phyloP scores from a whole-genome alignment of 2,113 vertebrate species.

The Petaurus breviceps region DNA sequence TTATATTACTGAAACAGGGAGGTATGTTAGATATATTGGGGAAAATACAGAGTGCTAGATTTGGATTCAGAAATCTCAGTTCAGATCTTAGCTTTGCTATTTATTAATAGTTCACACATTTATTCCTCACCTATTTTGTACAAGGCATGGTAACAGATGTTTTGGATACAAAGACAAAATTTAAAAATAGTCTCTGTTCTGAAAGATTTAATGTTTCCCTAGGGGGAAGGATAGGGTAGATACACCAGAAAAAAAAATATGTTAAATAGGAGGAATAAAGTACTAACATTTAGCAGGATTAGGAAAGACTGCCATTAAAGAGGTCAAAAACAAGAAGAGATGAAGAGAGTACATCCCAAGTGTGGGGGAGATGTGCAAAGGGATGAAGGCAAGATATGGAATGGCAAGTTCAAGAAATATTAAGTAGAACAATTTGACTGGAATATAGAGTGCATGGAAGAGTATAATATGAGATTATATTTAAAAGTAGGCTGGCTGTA shows the following conservation, averaged over 20 bases:
- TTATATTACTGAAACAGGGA: background rate
- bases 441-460: background rate
- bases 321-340: background rate
- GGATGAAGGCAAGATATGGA: background rate
- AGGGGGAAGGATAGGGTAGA: background rate
- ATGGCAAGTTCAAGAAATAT: background rate
- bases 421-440: background rate
- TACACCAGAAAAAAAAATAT: background rate
- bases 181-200: background rate
- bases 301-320: background rate
- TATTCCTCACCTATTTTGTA: background rate
- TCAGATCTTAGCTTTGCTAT: background rate
- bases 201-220: background rate
- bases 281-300: background rate
- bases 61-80: background rate
- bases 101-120: background rate
- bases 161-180: background rate
- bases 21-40: background rate
- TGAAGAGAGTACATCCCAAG: background rate
- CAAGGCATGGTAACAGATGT: background rate
- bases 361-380: background rate
- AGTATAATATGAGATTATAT: background rate
- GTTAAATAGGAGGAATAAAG: background rate
- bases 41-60: background rate
- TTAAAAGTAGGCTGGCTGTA: background rate